Evolutionary conservation across 2,113 vertebrate genomes (phyloP), one percentile per base, ranked within the genome.

Genomic region (Carassius auratus): DNA sequence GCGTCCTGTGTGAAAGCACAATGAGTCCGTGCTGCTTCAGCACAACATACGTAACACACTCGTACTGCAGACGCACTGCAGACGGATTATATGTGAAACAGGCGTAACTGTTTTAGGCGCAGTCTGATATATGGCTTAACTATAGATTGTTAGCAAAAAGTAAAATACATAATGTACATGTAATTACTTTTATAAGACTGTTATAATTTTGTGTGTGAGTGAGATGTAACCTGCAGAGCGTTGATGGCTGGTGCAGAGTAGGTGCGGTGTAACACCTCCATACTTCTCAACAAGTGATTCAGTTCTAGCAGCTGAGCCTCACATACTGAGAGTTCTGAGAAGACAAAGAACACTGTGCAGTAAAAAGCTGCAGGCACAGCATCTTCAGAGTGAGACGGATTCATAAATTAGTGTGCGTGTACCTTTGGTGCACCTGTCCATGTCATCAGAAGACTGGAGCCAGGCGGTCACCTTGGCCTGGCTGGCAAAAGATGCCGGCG

Each of bases 391-490:
- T 45, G 8, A 6, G 13, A 8, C 42, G 17, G 30, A 57, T 30
- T 69, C 30, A 57, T 30, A 45, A 48, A 71, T 48, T 12, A 10
- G 64, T 81, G 69, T 62, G 55, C 38, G 62, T 57, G 84, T 83
- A 99, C 98, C 98, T 97, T 96, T 96, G 57, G 96, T 96, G 91
- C 98, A 99, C 89, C 95, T 97, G 88, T 98, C 97, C 96, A 99
- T 97, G 90, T 99, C 96, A 5, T 98, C 97, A 52, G 97, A 97
- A 84, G 96, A 96, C 91, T 99, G 97, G 1, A 99, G 93, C 97
- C 97, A 99, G 61, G 96, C 94, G 0, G 96, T 94, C 71, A 99
- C 94, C 85, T 97, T 96, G 36, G 94, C 93, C 89, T 99, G 97
- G 61, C 94, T 96, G 90, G 89, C 95, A 89, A 95, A 96, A 90